Conservation (phyloP, 2,888 invertebrate species). For the Agriotes lineatus region DNA sequence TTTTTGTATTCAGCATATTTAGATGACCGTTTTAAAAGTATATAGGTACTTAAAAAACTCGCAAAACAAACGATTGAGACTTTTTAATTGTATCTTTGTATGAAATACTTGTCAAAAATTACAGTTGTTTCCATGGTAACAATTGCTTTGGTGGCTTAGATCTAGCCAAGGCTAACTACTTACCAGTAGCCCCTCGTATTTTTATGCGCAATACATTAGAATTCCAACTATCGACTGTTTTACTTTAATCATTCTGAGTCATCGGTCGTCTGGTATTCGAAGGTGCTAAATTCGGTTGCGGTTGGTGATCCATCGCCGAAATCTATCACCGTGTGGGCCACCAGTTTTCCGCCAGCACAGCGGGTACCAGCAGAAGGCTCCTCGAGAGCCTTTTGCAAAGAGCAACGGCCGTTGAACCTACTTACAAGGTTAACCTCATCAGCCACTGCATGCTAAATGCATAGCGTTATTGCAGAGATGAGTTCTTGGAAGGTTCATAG, state of each 20-base stretch:
- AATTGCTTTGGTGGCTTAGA: too few relatives aligned
- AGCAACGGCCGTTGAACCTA: constrained; percentile 39
- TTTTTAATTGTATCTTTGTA: too few relatives aligned
- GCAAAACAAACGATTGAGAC: too few relatives aligned
- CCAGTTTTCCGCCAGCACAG: constrained; percentile 25
- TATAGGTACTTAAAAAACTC: too few relatives aligned
- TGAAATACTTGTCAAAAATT: too few relatives aligned
- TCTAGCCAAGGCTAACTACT: too few relatives aligned
- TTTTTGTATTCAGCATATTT: too few relatives aligned
- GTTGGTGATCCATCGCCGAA: constrained; percentile 34
- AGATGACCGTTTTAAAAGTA: too few relatives aligned
- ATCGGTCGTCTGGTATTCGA: constrained; percentile 12
- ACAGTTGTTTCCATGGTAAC: too few relatives aligned
- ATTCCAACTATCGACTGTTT: too few relatives aligned
- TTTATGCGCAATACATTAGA: too few relatives aligned
- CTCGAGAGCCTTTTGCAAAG: constrained; percentile 32
- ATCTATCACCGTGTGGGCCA: constrained; percentile 35
- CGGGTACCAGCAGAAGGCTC: constrained; percentile 37
- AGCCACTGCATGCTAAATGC: constrained; percentile 20
- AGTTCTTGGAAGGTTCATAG: not conserved
- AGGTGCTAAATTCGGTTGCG: constrained; percentile 31
- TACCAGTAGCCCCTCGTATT: too few relatives aligned
- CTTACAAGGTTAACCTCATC: constrained; percentile 39
- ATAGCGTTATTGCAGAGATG: constrained; percentile 16
- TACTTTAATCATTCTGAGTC: constrained; percentile 26